Conservation (phyloP, 2,113 vertebrate species). For the Dasypus novemcinctus region DNA sequence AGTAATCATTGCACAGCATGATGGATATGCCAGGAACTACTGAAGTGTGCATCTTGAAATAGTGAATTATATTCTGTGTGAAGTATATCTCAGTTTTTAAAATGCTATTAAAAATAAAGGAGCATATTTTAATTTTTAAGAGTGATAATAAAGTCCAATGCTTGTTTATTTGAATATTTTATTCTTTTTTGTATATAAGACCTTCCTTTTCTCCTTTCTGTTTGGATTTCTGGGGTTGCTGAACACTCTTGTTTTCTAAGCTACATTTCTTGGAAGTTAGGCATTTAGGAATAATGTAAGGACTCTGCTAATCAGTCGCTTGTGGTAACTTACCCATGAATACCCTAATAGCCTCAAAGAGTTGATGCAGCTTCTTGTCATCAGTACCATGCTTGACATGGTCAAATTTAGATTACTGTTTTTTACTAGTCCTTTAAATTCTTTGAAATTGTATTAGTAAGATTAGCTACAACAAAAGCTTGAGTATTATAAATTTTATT, state of each 20-base stretch:
- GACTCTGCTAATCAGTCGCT: not conserved
- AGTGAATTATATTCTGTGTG: not conserved
- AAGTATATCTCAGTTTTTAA: not conserved
- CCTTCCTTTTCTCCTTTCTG: slow-evolving; percentile 12
- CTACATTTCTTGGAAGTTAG: not conserved
- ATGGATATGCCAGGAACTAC: not conserved
- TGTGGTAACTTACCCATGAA: not conserved
- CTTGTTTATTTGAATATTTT: slow-evolving; percentile 41
- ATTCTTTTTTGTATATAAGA: not conserved
- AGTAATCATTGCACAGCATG: not conserved
- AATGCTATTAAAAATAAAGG: slow-evolving; percentile 11
- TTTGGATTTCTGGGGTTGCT: not conserved
- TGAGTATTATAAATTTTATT: slow-evolving; percentile 40
- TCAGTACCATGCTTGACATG: not conserved
- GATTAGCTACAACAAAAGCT: not conserved
- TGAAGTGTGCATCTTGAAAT: not conserved
- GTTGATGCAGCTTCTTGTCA: not conserved
- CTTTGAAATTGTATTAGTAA: not conserved
- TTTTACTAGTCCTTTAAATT: slow-evolving; percentile 33
- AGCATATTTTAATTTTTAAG: slow-evolving; percentile 46
- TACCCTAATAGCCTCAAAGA: not conserved
- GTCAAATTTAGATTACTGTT: not conserved
- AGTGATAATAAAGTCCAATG: not conserved
- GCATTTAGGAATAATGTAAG: not conserved
- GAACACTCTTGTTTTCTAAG: slow-evolving; percentile 9